Evolutionary conservation across 1,140 invertebrate genomes (phyloP).

Genomic region (Leptopilina clavipes): DNA sequence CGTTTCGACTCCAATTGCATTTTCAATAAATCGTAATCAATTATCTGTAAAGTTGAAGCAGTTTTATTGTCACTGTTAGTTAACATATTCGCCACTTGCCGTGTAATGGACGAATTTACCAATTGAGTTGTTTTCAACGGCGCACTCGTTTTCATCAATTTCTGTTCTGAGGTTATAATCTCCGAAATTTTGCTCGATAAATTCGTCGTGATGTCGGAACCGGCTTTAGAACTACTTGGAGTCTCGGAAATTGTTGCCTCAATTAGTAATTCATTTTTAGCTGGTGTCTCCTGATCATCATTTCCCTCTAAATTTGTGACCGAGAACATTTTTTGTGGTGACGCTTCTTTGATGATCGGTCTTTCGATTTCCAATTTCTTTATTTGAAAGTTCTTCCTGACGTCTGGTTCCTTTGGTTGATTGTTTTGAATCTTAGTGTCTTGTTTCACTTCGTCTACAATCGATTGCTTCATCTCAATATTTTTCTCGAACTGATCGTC

Average conservation of each 20-base stretch:
- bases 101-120: slow-evolving; percentile 45
- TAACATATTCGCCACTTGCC: slow-evolving; percentile 39
- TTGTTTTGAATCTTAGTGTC: no score
- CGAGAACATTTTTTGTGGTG: slow-evolving; percentile 65
- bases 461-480: no score
- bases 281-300: slow-evolving; percentile 65
- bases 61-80: slow-evolving; percentile 43
- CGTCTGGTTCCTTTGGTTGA: background rate
- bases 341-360: slow-evolving; percentile 44
- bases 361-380: slow-evolving; percentile 27
- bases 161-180: slow-evolving; percentile 47
- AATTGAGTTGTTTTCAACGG: slow-evolving; percentile 26
- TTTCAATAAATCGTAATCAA: no score
- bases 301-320: slow-evolving; percentile 54
- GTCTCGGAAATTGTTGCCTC: slow-evolving; percentile 69
- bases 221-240: slow-evolving; percentile 66
- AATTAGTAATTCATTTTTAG: slow-evolving; percentile 61
- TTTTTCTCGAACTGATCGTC: no score
- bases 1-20: background rate
- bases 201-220: slow-evolving; percentile 64
- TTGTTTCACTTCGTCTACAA: no score
- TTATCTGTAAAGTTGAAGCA: no score
- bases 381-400: no score
- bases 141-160: background rate
- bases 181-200: slow-evolving; percentile 65